These are phyloP conservation scores for Chelonus formosanus DNA, from an alignment of 2,888 invertebrate genomes.

Conservation along the genomic window DNA sequence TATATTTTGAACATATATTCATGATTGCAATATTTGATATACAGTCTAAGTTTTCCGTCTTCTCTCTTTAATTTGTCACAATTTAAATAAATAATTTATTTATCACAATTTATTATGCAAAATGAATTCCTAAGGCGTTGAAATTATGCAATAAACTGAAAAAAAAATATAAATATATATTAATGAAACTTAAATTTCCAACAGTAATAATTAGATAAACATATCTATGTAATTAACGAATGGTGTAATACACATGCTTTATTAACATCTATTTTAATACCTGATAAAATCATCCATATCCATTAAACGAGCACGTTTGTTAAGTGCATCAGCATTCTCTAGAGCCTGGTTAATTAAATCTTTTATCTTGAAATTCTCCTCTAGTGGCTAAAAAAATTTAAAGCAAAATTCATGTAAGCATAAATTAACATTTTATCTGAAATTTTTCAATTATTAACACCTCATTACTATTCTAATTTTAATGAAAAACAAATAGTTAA, in stretches of 20 bases:
- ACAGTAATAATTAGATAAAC: no score
- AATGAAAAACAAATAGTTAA: neutral
- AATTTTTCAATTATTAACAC: neutral
- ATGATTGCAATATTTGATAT: no score
- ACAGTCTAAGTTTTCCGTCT: no score
- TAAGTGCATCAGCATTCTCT: constrained; percentile 72
- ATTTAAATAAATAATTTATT: neutral
- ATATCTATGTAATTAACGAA: no score
- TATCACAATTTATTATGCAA: constrained; percentile 68
- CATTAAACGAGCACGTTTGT: constrained; percentile 90
- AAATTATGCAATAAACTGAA: constrained; percentile 75
- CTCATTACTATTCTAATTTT: no score
- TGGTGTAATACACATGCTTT: neutral
- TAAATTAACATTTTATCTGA: neutral
- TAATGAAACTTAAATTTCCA: no score
- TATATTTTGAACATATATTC: no score
- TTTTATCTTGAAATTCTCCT: constrained; percentile 84
- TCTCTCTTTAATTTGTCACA: no score
- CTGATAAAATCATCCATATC: constrained; percentile 95
- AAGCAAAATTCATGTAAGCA: constrained; percentile 10
- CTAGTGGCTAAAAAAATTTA: constrained; percentile 72
- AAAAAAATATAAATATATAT: neutral
- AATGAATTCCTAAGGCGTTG: constrained; percentile 93
- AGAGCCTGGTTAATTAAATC: constrained; percentile 80
- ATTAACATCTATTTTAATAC: constrained; percentile 55